Evolutionary conservation across 1,140 invertebrate genomes (phyloP).

Genomic region (Caenorhabditis tropicalis): DNA sequence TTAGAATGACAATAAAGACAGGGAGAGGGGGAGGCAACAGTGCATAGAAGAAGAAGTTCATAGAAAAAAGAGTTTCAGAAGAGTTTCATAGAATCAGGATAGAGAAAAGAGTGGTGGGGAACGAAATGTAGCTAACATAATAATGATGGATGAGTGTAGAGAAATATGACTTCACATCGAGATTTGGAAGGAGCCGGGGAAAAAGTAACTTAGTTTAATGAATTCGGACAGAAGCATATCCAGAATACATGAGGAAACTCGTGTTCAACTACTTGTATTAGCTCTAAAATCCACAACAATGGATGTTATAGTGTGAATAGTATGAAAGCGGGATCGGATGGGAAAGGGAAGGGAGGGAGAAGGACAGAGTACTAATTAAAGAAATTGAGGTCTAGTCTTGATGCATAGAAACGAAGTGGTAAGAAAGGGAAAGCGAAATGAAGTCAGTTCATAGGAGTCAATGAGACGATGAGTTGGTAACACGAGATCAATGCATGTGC

Average conservation of each 20-base stretch:
- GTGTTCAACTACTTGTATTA: conserved; percentile 40
- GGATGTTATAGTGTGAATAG: neutral
- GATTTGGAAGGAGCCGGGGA: conserved; percentile 24
- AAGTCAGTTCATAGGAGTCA: conserved; percentile 19
- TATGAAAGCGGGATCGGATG: neutral
- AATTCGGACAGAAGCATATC: neutral
- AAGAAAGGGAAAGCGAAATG: neutral
- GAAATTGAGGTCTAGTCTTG: conserved; percentile 35
- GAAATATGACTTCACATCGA: conserved; percentile 31
- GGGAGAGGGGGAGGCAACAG: neutral
- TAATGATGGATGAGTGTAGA: neutral
- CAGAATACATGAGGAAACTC: conserved; percentile 7
- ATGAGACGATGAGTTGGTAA: conserved; percentile 37
- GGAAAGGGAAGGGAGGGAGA: neutral
- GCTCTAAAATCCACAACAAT: neutral
- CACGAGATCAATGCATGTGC: conserved; percentile 42
- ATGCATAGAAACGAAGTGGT: conserved; percentile 19
- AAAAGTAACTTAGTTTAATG: neutral
- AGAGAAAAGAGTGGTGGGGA: neutral
- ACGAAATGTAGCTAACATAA: neutral
- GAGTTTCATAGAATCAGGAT: conserved; percentile 19
- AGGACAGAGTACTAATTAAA: conserved; percentile 15
- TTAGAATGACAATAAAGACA: conserved; percentile 31
- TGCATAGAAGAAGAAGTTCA: conserved; percentile 27
- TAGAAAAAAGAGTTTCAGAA: conserved; percentile 1